Percentiles rank a stretch among this genome's conserved stretches.
Conservation (phyloP, 2,888 invertebrate species). For the Papilio protenor region DNA sequence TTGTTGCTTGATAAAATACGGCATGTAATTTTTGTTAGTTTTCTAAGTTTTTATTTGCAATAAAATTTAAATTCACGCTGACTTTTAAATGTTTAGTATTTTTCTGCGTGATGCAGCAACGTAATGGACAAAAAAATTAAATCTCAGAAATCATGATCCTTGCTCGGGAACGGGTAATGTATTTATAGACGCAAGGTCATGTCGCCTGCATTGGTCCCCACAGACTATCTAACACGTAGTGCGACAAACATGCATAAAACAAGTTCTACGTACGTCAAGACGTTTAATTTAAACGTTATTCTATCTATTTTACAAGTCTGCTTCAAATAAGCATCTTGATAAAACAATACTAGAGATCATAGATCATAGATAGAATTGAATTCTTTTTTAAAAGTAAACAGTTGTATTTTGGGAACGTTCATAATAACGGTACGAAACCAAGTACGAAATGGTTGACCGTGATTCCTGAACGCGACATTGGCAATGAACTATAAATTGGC, state of each 20-base stretch:
- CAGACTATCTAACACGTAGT: conserved; percentile 9
- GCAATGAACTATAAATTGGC: conserved; percentile 42
- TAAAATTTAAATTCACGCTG: not conserved
- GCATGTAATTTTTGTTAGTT: not conserved
- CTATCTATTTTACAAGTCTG: not conserved
- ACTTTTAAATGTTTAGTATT: not conserved
- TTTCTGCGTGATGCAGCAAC: not conserved
- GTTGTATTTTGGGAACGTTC: conserved; percentile 3
- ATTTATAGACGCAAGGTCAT: conserved; percentile 74
- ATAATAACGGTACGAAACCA: not conserved
- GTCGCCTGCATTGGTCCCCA: conserved; percentile 48
- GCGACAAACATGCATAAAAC: not conserved
- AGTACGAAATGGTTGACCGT: conserved; percentile 20
- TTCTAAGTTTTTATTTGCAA: not conserved
- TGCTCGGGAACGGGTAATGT: conserved; percentile 61
- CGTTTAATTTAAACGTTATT: not conserved
- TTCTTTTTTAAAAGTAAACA: not conserved
- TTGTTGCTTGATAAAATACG: not conserved
- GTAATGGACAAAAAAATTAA: conserved; percentile 10
- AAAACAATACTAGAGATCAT: not conserved
- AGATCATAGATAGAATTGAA: not conserved
- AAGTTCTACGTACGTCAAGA: no score
- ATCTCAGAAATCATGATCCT: conserved; percentile 62
- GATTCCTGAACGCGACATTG: conserved; percentile 38
- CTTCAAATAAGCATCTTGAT: not conserved